Percentiles rank a stretch among this genome's conserved stretches.
phyloP scores from a whole-genome alignment of 1,140 invertebrate species.

The Protaetia brevitarsis region DNA sequence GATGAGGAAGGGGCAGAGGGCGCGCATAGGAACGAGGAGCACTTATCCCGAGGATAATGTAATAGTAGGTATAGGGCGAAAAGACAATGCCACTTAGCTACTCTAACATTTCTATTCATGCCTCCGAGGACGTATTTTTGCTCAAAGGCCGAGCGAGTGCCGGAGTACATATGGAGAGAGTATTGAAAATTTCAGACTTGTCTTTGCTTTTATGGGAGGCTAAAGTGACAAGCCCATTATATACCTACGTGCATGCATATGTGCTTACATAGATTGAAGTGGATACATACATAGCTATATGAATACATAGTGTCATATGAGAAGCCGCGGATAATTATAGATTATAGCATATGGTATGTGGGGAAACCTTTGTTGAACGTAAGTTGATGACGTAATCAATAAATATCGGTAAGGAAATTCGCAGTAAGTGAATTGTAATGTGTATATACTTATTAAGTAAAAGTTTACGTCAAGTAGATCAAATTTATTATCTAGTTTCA shows the following conservation, averaged over 20 bases:
- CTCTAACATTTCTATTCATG: conserved; percentile 19
- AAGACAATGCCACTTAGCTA: conserved; percentile 19
- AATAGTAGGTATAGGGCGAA: background rate
- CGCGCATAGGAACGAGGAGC: conserved; percentile 12
- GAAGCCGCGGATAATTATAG: too few species aligned
- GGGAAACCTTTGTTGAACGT: too few species aligned
- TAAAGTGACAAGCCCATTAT: background rate
- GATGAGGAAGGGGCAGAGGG: conserved; percentile 30
- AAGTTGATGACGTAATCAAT: too few species aligned
- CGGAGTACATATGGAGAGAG: background rate
- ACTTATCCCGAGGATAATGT: background rate
- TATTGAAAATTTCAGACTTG: conserved; percentile 18
- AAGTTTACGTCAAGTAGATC: too few species aligned
- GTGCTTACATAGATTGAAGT: background rate
- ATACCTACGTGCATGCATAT: background rate
- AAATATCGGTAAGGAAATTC: too few species aligned
- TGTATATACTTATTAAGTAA: too few species aligned
- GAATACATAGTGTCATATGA: too few species aligned
- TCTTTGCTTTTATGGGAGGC: background rate
- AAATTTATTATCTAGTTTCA: too few species aligned
- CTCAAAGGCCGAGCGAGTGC: background rate
- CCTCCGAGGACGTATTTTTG: background rate
- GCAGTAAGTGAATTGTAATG: too few species aligned
- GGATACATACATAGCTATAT: too few species aligned
- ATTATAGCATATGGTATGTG: too few species aligned